phyloP scores from a whole-genome alignment of 2,113 vertebrate species.

The Scatophagus argus region DNA sequence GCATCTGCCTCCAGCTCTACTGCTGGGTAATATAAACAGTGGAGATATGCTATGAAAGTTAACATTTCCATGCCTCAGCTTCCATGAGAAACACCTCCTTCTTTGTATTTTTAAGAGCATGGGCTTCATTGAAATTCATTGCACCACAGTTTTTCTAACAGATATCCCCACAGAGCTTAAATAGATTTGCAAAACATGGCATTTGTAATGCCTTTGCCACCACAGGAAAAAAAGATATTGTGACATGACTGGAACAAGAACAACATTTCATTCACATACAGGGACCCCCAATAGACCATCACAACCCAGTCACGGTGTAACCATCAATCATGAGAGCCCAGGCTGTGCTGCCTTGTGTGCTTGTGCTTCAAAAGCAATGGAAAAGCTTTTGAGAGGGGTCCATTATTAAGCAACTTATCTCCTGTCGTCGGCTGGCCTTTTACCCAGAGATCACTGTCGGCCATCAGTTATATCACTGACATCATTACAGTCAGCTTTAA shows the following conservation, averaged over 20 bases:
- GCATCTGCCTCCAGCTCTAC: constrained; percentile 34
- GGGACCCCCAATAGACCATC: constrained; percentile 60
- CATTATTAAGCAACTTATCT: constrained; percentile 74
- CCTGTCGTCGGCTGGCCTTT: constrained; percentile 24
- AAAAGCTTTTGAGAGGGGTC: constrained; percentile 54
- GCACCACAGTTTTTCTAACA: constrained; percentile 44
- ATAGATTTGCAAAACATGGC: constrained; percentile 52
- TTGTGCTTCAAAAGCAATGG: constrained; percentile 28
- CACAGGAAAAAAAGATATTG: constrained; percentile 44
- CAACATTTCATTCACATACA: constrained; percentile 52
- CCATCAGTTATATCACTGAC: constrained; percentile 58
- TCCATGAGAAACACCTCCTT: constrained; percentile 57
- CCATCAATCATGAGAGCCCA: constrained; percentile 63
- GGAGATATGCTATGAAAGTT: constrained; percentile 65
- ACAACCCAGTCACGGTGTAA: constrained; percentile 39
- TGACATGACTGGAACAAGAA: constrained; percentile 51
- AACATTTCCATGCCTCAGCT: constrained; percentile 54
- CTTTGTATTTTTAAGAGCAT: constrained; percentile 51
- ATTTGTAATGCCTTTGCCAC: constrained; percentile 27
- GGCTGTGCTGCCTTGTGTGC: constrained; percentile 5
- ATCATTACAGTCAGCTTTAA: constrained; percentile 14
- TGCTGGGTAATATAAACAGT: constrained; percentile 53
- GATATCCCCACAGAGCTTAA: constrained; percentile 38
- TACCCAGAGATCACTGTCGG: constrained; percentile 35
- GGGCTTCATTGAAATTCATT: constrained; percentile 71